Evolutionary conservation across 2,113 vertebrate genomes (phyloP).

Genomic region (Pogona vitticeps): DNA sequence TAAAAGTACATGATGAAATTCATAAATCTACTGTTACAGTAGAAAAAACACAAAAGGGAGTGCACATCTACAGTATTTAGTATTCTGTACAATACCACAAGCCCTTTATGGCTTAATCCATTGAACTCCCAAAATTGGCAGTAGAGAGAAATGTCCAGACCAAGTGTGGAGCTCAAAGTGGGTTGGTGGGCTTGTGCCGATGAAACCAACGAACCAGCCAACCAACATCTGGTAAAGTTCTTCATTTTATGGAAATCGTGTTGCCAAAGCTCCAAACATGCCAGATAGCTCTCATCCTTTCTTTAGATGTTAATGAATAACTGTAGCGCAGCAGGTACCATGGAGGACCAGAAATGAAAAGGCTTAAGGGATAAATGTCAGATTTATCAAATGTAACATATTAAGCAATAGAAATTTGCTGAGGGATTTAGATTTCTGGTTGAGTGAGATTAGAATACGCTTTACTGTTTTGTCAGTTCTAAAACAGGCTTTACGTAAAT

Average conservation of each 20-base stretch:
- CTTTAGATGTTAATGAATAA: background rate
- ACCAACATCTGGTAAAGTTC: background rate
- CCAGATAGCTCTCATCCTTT: background rate
- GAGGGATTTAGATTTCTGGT: slow-evolving; percentile 23
- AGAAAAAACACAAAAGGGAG: background rate
- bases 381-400: slow-evolving; percentile 15
- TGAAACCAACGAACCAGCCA: background rate
- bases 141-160: background rate
- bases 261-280: background rate
- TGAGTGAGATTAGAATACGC: slow-evolving; percentile 12
- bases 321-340: background rate
- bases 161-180: background rate
- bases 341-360: background rate
- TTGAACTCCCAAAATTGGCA: background rate
- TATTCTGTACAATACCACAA: background rate
- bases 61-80: background rate
- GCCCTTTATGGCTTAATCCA: background rate
- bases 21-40: background rate
- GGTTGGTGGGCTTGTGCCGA: background rate
- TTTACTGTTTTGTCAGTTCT: slow-evolving; percentile 1
- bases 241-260: background rate
- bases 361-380: slow-evolving; percentile 5
- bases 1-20: background rate
- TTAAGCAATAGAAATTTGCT: slow-evolving; percentile 10
- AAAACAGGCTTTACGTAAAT: slow-evolving; percentile 20